Conservation (phyloP, 2,113 vertebrate species). For the Semnopithecus entellus region DNA sequence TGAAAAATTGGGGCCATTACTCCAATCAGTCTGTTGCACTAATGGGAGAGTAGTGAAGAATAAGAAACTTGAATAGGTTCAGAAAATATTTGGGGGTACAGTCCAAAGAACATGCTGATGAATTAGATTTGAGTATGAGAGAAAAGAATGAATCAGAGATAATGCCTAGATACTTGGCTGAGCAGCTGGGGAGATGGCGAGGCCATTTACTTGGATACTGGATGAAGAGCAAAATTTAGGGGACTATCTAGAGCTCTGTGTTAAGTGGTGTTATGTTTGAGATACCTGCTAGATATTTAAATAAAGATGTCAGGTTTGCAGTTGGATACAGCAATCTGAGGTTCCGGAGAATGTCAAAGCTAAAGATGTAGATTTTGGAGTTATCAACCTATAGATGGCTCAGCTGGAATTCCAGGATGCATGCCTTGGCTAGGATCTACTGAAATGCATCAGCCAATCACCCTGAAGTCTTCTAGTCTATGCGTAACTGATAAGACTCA, state of each 20-base stretch:
- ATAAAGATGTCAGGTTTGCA: neutral
- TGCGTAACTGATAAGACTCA: too few relatives aligned
- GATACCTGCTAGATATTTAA: neutral
- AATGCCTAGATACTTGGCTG: neutral
- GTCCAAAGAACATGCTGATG: neutral
- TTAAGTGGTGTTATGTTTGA: neutral
- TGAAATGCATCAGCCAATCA: too few relatives aligned
- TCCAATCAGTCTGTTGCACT: neutral
- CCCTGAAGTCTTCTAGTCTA: too few relatives aligned
- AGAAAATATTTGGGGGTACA: neutral
- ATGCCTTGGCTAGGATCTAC: too few relatives aligned
- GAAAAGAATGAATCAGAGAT: constrained; percentile 1
- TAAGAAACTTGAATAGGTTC: neutral
- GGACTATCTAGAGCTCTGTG: neutral
- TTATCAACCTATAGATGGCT: neutral
- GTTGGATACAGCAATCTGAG: neutral
- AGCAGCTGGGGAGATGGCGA: neutral
- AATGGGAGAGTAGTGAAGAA: neutral
- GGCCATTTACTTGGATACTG: neutral
- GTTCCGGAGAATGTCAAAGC: neutral
- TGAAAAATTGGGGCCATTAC: neutral
- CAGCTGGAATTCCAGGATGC: too few relatives aligned
- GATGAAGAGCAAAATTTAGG: neutral
- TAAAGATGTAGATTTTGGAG: neutral
- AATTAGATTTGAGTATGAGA: neutral